phyloP scores from a whole-genome alignment of 2,888 invertebrate species.

The Molanna angustata region DNA sequence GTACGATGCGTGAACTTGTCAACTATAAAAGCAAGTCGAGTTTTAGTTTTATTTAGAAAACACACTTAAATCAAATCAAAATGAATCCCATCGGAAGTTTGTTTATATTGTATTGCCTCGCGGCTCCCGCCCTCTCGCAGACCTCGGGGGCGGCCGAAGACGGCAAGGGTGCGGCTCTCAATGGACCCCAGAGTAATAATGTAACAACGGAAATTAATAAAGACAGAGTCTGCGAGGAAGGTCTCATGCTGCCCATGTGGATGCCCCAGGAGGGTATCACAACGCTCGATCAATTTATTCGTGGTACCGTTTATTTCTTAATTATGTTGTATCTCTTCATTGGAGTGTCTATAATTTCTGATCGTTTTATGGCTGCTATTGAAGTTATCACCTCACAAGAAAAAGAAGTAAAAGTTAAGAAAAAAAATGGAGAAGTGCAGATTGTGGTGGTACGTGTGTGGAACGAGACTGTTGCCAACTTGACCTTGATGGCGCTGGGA shows the following conservation, averaged over 20 bases:
- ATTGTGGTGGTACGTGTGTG: conserved; percentile 92
- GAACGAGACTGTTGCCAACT: conserved; percentile 99
- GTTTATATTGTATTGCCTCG: conserved; percentile 22
- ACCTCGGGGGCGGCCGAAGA: conserved; percentile 45
- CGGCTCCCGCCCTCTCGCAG: conserved; percentile 34
- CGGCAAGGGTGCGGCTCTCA: conserved; percentile 36
- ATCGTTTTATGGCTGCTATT: conserved; percentile 98
- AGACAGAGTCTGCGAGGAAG: conserved; percentile 66
- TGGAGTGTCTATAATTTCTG: conserved; percentile 98
- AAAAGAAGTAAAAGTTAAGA: conserved; percentile 88
- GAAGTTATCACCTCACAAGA: conserved; percentile 99
- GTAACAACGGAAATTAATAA: conserved; percentile 20
- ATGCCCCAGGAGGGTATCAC: conserved; percentile 74
- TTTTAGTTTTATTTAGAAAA: no score
- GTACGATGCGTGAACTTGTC: no score
- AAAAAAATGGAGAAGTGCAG: conserved; percentile 82
- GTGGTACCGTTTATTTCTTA: conserved; percentile 89
- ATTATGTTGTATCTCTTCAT: conserved; percentile 92
- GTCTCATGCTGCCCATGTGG: conserved; percentile 89
- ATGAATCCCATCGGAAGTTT: conserved; percentile 21
- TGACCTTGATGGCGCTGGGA: conserved; percentile 97
- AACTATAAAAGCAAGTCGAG: no score
- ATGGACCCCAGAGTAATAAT: conserved; percentile 3
- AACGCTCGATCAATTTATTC: conserved; percentile 71
- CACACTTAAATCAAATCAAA: no score